phyloP scores from a whole-genome alignment of 2,888 invertebrate genomes.

The Chrysolina oricalcia region DNA sequence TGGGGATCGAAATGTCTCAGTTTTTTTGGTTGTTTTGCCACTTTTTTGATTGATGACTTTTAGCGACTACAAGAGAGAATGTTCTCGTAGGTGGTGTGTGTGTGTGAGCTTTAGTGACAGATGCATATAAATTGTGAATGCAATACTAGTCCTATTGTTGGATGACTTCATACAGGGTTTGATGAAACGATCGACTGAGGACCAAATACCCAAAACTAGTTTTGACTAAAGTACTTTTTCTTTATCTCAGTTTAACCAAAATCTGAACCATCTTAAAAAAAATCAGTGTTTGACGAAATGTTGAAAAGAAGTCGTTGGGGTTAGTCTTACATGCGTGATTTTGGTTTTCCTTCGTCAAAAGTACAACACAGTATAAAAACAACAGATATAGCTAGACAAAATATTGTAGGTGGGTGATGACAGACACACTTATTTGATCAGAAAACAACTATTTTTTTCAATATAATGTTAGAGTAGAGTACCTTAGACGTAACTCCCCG shows the following conservation, averaged over 20 bases:
- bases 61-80: neutral
- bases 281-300: too few species aligned
- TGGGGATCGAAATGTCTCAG: slow-evolving; percentile 22
- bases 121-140: slow-evolving; percentile 3
- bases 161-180: neutral
- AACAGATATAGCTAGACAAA: too few species aligned
- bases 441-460: too few species aligned
- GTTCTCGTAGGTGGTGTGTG: neutral
- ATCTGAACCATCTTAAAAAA: too few species aligned
- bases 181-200: neutral
- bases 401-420: too few species aligned
- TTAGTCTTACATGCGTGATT: too few species aligned
- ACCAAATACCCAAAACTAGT: neutral
- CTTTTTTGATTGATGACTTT: slow-evolving; percentile 26
- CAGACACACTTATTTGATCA: too few species aligned
- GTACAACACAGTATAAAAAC: too few species aligned
- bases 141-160: neutral
- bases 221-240: neutral
- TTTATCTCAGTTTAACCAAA: neutral
- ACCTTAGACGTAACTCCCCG: too few species aligned
- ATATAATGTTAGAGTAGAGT: too few species aligned
- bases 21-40: slow-evolving; percentile 15
- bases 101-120: slow-evolving; percentile 1
- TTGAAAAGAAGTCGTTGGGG: too few species aligned
- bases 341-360: too few species aligned